Percentiles rank a stretch among this genome's conserved stretches.
Conservation (phyloP, 2,113 vertebrate species). For the Perca fluviatilis region DNA sequence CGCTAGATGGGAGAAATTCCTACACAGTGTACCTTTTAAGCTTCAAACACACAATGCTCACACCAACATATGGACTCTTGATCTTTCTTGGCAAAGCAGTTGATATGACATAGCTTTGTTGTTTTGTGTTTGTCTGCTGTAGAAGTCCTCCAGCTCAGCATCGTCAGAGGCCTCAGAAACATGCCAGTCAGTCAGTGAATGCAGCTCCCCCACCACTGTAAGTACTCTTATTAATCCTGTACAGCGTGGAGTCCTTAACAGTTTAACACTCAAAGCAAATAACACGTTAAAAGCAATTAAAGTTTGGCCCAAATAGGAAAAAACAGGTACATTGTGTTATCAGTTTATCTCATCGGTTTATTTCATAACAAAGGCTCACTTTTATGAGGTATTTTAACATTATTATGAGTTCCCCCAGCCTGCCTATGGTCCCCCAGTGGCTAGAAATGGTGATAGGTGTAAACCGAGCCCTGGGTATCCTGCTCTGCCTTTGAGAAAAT, state of each 20-base stretch:
- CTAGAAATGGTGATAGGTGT: no score
- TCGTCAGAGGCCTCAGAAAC: conserved; percentile 98
- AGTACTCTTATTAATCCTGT: conserved; percentile 74
- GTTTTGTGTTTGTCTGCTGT: conserved; percentile 22
- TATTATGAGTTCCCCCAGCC: no score
- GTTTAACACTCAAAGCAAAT: background rate
- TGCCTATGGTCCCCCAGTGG: no score
- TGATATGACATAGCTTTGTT: no score
- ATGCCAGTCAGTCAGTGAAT: conserved; percentile 98
- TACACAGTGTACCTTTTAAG: no score
- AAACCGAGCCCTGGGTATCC: no score
- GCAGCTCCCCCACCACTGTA: conserved; percentile 97
- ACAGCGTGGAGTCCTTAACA: background rate
- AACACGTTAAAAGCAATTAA: background rate
- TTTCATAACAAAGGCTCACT: background rate
- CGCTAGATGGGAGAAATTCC: no score
- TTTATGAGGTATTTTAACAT: no score
- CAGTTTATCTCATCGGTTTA: background rate
- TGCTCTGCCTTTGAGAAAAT: no score
- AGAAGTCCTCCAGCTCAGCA: conserved; percentile 98
- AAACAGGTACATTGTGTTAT: background rate
- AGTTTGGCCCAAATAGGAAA: background rate
- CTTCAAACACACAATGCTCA: background rate
- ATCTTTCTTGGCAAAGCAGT: background rate
- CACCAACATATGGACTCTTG: background rate